Percentiles rank a stretch among this genome's conserved stretches.
phyloP scores from a whole-genome alignment of 2,888 invertebrate species.

The Cheilosia grossa region DNA sequence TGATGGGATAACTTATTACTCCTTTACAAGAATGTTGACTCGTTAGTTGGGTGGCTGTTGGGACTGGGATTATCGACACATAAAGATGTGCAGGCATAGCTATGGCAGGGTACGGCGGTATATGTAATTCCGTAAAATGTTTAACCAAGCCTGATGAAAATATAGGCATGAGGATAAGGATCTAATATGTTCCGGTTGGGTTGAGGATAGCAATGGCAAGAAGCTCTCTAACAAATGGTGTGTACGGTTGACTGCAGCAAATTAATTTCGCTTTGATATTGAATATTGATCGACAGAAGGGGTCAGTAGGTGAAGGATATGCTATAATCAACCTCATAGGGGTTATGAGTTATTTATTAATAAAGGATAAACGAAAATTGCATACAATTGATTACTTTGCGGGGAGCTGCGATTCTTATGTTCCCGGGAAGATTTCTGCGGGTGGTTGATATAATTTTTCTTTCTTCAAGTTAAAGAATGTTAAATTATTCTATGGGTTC shows the following conservation, averaged over 20 bases:
- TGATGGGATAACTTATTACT: conserved; percentile 24
- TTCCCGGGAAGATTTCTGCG: background rate
- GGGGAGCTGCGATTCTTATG: background rate
- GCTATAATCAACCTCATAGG: conserved; percentile 38
- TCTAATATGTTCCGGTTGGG: background rate
- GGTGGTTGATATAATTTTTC: no score
- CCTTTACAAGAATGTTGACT: conserved; percentile 38
- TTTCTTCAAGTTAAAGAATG: no score
- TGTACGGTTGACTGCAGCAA: conserved; percentile 12
- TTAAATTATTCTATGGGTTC: no score
- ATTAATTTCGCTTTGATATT: conserved; percentile 50
- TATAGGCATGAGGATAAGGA: conserved; percentile 3
- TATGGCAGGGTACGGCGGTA: background rate
- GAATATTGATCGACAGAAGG: conserved; percentile 56
- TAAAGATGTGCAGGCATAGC: background rate
- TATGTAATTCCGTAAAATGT: background rate
- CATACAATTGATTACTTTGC: background rate
- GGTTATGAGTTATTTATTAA: conserved; percentile 31
- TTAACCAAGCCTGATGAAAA: conserved; percentile 12
- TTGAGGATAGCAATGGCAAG: background rate
- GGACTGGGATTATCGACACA: background rate
- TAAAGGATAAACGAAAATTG: conserved; percentile 17
- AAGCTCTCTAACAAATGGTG: no score
- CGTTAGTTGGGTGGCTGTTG: conserved; percentile 1
- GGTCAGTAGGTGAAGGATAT: conserved; percentile 40